phyloP scores from a whole-genome alignment of 2,113 vertebrate species.

The Crotalus helleri region DNA sequence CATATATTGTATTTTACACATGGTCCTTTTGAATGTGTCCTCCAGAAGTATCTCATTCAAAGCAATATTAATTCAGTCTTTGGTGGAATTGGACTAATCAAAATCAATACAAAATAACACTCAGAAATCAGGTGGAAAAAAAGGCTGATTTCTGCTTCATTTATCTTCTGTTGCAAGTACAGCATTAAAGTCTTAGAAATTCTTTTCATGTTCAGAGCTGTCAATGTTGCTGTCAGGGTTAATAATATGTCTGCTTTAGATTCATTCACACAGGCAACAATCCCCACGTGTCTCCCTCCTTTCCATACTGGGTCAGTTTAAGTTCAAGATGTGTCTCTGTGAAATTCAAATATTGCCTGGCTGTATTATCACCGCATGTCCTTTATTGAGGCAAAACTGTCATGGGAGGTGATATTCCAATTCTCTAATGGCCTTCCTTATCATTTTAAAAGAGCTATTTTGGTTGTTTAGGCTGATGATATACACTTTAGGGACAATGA shows the following conservation, averaged over 20 bases:
- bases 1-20: not conserved
- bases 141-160: not conserved
- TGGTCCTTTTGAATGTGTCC: not conserved
- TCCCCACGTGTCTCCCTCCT: not conserved
- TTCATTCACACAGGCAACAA: not conserved
- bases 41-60: not conserved
- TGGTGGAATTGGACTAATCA: not conserved
- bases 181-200: not conserved
- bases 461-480: not conserved
- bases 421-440: not conserved
- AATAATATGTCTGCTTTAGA: conserved; percentile 5
- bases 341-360: not conserved
- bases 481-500: not conserved
- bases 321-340: not conserved
- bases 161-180: not conserved
- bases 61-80: not conserved
- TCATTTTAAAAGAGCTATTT: not conserved
- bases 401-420: not conserved
- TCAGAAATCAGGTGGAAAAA: not conserved
- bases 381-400: not conserved
- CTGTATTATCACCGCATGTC: not conserved
- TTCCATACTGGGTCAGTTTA: not conserved
- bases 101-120: not conserved
- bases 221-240: not conserved
- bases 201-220: not conserved